These are phyloP conservation scores for Listrodromus nycthemerus DNA, from an alignment of 2,888 invertebrate genomes.

Conservation along the genomic window DNA sequence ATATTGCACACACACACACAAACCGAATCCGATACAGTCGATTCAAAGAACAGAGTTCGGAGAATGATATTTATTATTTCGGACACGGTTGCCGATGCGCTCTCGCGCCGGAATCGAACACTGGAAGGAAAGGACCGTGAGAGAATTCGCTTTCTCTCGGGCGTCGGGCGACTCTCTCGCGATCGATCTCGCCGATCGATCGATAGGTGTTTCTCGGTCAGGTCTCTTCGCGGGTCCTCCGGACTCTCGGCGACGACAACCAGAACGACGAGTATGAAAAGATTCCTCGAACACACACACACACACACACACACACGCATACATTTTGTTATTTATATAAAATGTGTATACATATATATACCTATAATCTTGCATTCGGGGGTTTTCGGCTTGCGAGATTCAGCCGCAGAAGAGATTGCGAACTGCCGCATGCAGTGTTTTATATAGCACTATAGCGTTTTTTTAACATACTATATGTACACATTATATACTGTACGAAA, in stretches of 20 bases:
- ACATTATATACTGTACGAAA: constrained; percentile 75
- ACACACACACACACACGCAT: neutral
- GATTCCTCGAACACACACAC: constrained; percentile 59
- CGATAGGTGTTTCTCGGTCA: constrained; percentile 65
- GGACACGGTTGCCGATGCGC: constrained; percentile 39
- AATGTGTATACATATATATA: constrained; percentile 6
- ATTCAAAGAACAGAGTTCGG: neutral
- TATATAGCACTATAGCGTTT: constrained; percentile 29
- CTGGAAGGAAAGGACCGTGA: constrained; percentile 64
- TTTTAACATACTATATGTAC: constrained; percentile 2
- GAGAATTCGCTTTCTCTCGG: constrained; percentile 64
- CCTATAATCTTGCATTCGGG: constrained; percentile 24
- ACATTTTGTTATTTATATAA: constrained; percentile 3
- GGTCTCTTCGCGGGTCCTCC: constrained; percentile 29
- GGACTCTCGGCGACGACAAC: constrained; percentile 48
- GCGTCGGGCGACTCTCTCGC: constrained; percentile 31
- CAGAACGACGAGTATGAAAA: constrained; percentile 57
- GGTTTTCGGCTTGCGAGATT: constrained; percentile 50
- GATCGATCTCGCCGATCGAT: constrained; percentile 69
- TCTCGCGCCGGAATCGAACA: neutral
- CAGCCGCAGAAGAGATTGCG: constrained; percentile 47
- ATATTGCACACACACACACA: neutral
- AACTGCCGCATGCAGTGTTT: constrained; percentile 24
- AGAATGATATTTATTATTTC: constrained; percentile 46
- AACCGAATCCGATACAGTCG: neutral